Percentiles rank a stretch among this genome's conserved stretches.
Conservation (phyloP, 2,888 invertebrate genomes). For the Crematogaster levior region DNA sequence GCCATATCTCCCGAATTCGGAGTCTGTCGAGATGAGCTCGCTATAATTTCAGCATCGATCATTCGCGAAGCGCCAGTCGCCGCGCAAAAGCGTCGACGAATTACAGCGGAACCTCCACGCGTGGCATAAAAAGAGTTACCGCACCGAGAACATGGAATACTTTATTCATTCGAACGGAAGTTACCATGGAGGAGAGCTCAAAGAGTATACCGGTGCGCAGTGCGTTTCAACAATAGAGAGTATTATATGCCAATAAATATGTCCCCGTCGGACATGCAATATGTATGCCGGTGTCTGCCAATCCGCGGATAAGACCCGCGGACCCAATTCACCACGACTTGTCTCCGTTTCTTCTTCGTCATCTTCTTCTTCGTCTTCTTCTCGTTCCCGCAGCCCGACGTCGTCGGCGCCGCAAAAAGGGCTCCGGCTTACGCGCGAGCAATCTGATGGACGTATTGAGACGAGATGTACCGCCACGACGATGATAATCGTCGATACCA, state of each 20-base stretch:
- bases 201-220: constrained; percentile 39
- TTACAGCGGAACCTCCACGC: constrained; percentile 62
- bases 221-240: constrained; percentile 75
- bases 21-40: constrained; percentile 38
- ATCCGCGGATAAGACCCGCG: constrained; percentile 72
- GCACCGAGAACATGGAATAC: constrained; percentile 77
- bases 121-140: constrained; percentile 64
- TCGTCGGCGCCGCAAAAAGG: constrained; percentile 56
- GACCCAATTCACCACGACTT: constrained; percentile 63
- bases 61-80: constrained; percentile 70
- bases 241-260: constrained; percentile 83
- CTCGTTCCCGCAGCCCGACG: constrained; percentile 30
- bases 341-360: constrained; percentile 33
- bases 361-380: constrained; percentile 58
- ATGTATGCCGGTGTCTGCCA: constrained; percentile 81
- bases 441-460: constrained; percentile 72
- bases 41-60: constrained; percentile 79
- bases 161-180: constrained; percentile 76
- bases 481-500: constrained; percentile 68
- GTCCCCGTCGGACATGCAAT: constrained; percentile 81
- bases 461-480: constrained; percentile 69
- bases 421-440: constrained; percentile 65
- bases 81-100: constrained; percentile 70
- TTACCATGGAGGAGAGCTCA: constrained; percentile 37
- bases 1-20: constrained; percentile 3